Percentiles rank a stretch among this genome's conserved stretches.
These are phyloP conservation scores for Xiphophorus couchianus DNA, from an alignment of 2,113 vertebrate genomes.

Conservation along the genomic window DNA sequence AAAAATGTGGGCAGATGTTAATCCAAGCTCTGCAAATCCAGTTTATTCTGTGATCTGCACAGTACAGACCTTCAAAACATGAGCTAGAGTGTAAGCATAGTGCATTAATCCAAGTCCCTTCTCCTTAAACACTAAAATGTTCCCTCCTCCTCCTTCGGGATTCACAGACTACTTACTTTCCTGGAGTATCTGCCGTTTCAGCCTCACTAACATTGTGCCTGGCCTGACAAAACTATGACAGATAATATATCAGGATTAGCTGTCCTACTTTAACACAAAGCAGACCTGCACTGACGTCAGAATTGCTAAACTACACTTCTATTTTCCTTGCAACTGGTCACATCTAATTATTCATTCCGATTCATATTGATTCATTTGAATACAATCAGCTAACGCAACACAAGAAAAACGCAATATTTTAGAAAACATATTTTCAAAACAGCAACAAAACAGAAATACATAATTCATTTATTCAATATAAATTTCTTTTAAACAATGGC, in stretches of 20 bases:
- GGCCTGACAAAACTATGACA: conserved; percentile 48
- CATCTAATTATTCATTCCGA: background rate
- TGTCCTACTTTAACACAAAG: conserved; percentile 52
- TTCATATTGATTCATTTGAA: background rate
- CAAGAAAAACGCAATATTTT: too few species aligned
- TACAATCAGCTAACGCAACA: background rate
- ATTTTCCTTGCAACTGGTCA: background rate
- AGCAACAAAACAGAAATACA: too few species aligned
- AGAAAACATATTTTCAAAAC: too few species aligned
- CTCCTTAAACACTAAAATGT: conserved; percentile 32
- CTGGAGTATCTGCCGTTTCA: conserved; percentile 56
- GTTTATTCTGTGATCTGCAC: conserved; percentile 26
- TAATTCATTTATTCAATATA: too few species aligned
- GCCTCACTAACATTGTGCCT: conserved; percentile 51
- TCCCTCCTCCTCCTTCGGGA: conserved; percentile 42
- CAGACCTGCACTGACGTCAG: conserved; percentile 29
- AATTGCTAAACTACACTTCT: conserved; percentile 19
- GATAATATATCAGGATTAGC: conserved; percentile 64
- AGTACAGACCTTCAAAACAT: conserved; percentile 27
- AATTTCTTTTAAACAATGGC: too few species aligned
- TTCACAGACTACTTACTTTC: conserved; percentile 43
- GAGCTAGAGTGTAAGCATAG: conserved; percentile 7
- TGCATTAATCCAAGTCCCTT: conserved; percentile 24
- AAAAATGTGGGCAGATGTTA: background rate
- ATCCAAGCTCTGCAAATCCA: background rate